Percentiles rank a stretch among this genome's conserved stretches.
Conservation (phyloP, 1,140 invertebrate species). For the Theocolax elegans region DNA sequence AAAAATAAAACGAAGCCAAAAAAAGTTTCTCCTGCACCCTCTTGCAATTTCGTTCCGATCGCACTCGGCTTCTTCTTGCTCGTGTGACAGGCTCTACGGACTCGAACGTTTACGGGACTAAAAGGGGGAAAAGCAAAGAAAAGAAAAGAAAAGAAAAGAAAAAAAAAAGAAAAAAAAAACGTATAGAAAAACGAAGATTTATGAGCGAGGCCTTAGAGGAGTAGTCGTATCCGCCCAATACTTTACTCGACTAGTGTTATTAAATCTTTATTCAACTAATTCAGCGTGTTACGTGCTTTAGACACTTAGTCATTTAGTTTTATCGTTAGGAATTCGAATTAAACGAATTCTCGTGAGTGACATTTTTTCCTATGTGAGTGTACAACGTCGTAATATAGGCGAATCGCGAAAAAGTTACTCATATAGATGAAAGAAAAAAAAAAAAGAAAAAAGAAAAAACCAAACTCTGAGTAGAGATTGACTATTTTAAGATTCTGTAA, state of each 20-base stretch:
- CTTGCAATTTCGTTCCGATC: neutral
- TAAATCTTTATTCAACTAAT: conserved; percentile 50
- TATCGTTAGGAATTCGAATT: conserved; percentile 49
- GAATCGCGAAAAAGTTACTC: too few species aligned
- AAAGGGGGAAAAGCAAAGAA: too few species aligned
- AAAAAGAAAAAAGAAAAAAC: too few species aligned
- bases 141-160: too few species aligned
- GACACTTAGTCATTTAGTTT: conserved; percentile 59
- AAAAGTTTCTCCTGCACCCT: too few species aligned
- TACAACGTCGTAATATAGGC: too few species aligned
- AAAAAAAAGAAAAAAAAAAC: conserved; percentile 39
- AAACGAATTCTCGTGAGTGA: conserved; percentile 31
- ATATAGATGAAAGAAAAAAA: too few species aligned
- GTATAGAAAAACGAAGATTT: conserved; percentile 60
- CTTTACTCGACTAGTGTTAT: conserved; percentile 53
- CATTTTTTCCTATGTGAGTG: conserved; percentile 39
- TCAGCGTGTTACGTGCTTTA: conserved; percentile 50
- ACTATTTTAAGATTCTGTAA: too few species aligned
- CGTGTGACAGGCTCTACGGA: neutral
- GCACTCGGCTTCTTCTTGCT: too few species aligned
- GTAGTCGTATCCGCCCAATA: conserved; percentile 67
- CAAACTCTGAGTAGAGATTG: too few species aligned
- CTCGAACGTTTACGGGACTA: conserved; percentile 58
- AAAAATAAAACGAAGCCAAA: neutral
- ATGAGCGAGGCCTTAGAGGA: conserved; percentile 67